Percentiles rank a stretch among this genome's conserved stretches.
These are phyloP conservation scores for Chaetops frenatus DNA, from an alignment of 2,113 vertebrate genomes.

Conservation along the genomic window DNA sequence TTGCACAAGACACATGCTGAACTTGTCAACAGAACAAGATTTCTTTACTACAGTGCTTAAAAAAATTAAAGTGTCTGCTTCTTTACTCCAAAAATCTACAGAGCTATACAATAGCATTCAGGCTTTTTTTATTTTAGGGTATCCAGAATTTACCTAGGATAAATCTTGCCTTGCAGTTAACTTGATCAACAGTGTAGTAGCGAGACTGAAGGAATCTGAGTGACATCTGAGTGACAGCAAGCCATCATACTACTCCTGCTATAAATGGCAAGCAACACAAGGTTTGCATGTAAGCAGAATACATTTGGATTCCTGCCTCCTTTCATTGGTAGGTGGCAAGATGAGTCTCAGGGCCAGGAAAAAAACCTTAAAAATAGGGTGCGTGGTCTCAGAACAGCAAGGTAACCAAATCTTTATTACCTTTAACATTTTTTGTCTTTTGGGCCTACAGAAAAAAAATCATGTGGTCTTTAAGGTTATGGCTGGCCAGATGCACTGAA, in stretches of 20 bases:
- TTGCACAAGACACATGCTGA: conserved; percentile 15
- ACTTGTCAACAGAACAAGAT: conserved; percentile 57
- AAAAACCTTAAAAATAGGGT: neutral
- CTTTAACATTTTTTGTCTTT: neutral
- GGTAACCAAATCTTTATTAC: neutral
- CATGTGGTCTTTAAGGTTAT: neutral
- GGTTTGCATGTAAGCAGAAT: neutral
- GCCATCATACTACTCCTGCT: neutral
- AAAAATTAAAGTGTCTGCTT: neutral
- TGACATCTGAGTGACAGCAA: conserved; percentile 8
- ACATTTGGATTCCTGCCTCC: neutral
- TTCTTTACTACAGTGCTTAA: conserved; percentile 53
- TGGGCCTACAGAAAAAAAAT: neutral
- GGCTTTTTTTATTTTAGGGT: neutral
- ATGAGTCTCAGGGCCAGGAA: neutral
- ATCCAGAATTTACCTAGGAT: neutral
- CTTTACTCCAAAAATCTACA: neutral
- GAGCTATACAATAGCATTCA: neutral
- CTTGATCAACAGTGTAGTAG: neutral
- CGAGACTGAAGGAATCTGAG: neutral
- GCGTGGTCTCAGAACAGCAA: neutral
- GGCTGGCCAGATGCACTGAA: neutral
- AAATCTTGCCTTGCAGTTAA: neutral
- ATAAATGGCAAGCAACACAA: neutral
- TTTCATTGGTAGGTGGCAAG: neutral